These are phyloP conservation scores for Rhinogobius similis DNA, from an alignment of 2,113 vertebrate species.

Conservation along the genomic window DNA sequence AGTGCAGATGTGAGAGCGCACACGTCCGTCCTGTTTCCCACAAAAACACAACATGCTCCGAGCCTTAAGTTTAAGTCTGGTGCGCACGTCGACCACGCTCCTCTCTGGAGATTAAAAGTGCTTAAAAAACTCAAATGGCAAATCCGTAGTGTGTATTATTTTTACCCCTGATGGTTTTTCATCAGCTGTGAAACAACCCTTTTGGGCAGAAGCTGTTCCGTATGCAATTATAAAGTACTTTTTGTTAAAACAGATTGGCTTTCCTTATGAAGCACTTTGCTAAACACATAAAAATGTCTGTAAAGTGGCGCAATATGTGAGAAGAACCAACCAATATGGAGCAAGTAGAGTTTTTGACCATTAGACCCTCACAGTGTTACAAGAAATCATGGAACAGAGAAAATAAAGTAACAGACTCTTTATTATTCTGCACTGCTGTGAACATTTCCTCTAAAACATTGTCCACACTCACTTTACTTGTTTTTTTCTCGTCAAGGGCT, in stretches of 20 bases:
- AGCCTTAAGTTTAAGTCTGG: not conserved
- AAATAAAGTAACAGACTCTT: no score
- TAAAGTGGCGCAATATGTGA: not conserved
- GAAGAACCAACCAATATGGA: no score
- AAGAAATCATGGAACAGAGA: no score
- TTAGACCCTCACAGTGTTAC: no score
- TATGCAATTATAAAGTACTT: not conserved
- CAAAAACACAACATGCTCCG: not conserved
- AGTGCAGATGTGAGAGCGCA: not conserved
- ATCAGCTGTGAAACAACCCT: no score
- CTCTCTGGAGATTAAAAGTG: constrained; percentile 36
- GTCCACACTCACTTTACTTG: no score
- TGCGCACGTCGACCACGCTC: not conserved
- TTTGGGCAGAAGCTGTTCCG: constrained; percentile 4
- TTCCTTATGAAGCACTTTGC: not conserved
- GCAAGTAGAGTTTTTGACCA: no score
- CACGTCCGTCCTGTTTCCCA: constrained; percentile 8
- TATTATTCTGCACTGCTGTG: no score
- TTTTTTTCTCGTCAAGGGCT: no score
- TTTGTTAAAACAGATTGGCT: not conserved
- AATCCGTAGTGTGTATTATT: constrained; percentile 17
- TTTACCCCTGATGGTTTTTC: constrained; percentile 5
- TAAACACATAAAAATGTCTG: no score
- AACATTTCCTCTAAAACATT: no score
- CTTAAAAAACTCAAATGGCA: constrained; percentile 29